These are phyloP conservation scores for Empidonax alnorum DNA, from an alignment of 2,113 vertebrate genomes.

Conservation along the genomic window DNA sequence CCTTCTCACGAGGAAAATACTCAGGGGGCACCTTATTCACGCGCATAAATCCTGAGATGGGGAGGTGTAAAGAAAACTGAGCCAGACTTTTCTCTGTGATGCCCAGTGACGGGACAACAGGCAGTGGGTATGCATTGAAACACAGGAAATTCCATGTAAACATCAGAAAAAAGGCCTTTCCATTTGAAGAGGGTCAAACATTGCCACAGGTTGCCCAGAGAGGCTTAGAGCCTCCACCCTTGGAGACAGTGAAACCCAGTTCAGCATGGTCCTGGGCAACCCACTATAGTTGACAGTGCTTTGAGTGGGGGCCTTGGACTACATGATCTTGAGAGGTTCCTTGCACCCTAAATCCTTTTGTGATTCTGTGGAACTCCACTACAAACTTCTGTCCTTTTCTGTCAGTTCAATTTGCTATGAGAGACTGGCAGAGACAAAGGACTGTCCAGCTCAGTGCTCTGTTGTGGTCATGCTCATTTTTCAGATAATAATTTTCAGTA, in stretches of 20 bases:
- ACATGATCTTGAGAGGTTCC: neutral
- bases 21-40: neutral
- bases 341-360: neutral
- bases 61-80: neutral
- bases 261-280: neutral
- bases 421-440: neutral
- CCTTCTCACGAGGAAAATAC: neutral
- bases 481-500: neutral
- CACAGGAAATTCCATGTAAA: neutral
- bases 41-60: neutral
- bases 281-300: neutral
- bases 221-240: neutral
- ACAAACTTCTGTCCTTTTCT: neutral
- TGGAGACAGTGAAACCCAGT: neutral
- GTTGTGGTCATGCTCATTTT: neutral
- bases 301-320: neutral
- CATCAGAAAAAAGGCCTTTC: neutral
- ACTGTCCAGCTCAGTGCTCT: neutral
- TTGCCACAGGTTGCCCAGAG: too few species aligned
- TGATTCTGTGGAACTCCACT: neutral
- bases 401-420: neutral
- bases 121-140: neutral
- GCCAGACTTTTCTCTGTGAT: neutral
- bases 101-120: neutral
- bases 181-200: neutral